Evolutionary conservation across 2,888 invertebrate genomes (phyloP).

Genomic region (Adelognathus sp.): DNA sequence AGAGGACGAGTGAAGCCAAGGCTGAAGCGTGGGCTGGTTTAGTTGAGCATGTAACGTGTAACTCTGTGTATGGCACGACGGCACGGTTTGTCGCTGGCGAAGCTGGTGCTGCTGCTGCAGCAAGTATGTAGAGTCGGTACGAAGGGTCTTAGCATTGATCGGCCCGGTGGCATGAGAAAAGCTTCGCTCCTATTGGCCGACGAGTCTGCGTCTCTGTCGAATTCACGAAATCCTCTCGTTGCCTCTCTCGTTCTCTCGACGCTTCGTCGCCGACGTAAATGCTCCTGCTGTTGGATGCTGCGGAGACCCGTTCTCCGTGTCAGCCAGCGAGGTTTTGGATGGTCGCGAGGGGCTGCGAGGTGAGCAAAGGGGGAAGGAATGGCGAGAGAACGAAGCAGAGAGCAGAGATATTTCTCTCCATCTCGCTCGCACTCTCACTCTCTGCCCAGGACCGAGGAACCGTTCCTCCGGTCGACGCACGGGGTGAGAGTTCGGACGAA

Average conservation of each 20-base stretch:
- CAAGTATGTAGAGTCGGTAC: slow-evolving; percentile 72
- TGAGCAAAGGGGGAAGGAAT: slow-evolving; percentile 36
- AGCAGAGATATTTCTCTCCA: too few relatives aligned
- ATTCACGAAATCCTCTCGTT: slow-evolving; percentile 66
- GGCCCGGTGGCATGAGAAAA: slow-evolving; percentile 72
- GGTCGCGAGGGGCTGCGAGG: slow-evolving; percentile 25
- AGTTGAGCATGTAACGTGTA: slow-evolving; percentile 41
- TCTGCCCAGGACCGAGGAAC: slow-evolving; percentile 42
- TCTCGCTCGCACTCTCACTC: too few relatives aligned
- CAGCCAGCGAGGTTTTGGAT: slow-evolving; percentile 24
- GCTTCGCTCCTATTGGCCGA: slow-evolving; percentile 76
- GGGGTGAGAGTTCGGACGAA: slow-evolving; percentile 46
- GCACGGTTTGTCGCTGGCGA: slow-evolving; percentile 42
- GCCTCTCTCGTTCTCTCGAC: slow-evolving; percentile 49
- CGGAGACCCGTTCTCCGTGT: slow-evolving; percentile 27
- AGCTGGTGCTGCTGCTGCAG: slow-evolving; percentile 22
- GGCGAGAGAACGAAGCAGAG: slow-evolving; percentile 23
- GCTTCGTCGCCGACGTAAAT: slow-evolving; percentile 53
- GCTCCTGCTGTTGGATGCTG: slow-evolving; percentile 28
- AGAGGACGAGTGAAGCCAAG: slow-evolving; percentile 46
- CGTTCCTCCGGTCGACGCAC: slow-evolving; percentile 45
- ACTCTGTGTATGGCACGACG: slow-evolving; percentile 31
- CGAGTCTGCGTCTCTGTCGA: slow-evolving; percentile 31
- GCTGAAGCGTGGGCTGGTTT: slow-evolving; percentile 64
- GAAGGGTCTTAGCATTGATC: slow-evolving; percentile 79